Base-by-base conservation (phyloP, 2,797 vertebrate species). In the Lerista edwardsae region DNA sequence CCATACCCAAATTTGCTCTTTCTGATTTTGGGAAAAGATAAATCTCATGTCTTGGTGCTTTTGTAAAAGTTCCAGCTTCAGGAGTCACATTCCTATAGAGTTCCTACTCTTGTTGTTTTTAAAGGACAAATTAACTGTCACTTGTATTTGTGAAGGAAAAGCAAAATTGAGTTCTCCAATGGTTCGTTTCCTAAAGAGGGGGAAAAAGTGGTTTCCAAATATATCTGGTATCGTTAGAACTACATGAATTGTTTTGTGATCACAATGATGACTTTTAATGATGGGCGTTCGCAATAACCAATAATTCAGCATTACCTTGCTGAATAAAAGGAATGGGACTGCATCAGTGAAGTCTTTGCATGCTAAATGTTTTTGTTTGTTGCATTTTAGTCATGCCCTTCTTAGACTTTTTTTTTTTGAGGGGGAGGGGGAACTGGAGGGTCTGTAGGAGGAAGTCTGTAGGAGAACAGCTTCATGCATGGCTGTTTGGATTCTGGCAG, bases 401-500 rank as follows among this genome's bases (percentile, higher is more conserved):
- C 51, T 15, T 55, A 55, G 51, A 55, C 15, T 55, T 55, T 51
- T 14, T 51, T 55, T 55, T 55, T 55, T n/a, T n/a, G n/a, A n/a
- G n/a, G n/a, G n/a, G n/a, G n/a, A n/a, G n/a, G n/a, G 2, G 2
- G 19, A 55, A 55, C 51, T 17, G 51, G 14, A 15, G 15, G 51
- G 51, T 15, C 51, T 55, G 15, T 55, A 55, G 51, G 15, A 36
- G 15, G 31, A 71, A 72, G 36, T n/a, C n/a, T n/a, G n/a, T n/a
- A n/a, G n/a, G n/a, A n/a, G n/a, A n/a, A n/a, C n/a, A n/a, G n/a
- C n/a, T n/a, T 9, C 9, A 4, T 69, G 14, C 1, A 2, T 68
- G n/a, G 36, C 23, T 31, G n/a, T 75, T 85, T 85, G 72, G 25
- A 75, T 81, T 57, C 21, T 59, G 57, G 17, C 57, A 59, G 57